Base-by-base conservation (phyloP, 2,797 vertebrate genomes). In the Todus mexicanus region DNA sequence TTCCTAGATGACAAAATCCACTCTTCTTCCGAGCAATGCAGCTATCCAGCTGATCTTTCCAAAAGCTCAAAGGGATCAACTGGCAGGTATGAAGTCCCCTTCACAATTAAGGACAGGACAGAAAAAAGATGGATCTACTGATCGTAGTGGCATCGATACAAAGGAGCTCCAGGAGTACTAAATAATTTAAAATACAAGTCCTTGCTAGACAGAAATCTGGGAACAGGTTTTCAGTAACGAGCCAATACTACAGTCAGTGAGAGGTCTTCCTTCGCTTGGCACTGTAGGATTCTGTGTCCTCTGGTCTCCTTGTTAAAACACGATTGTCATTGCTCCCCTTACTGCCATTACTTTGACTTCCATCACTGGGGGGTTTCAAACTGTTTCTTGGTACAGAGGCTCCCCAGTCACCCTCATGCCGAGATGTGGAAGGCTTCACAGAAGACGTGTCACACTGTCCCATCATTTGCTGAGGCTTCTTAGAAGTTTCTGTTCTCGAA, bases 181-280 rank as follows among this genome's bases (percentile, higher is more conserved):
- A 93, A 66, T 84, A 84, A 91, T 93, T 93, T 90, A 95, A 94
- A 92, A 89, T 8, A 66, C 18, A n/a, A 93, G 83, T 70, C 59
- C 22, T 50, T 64, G 40, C 47, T 57, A 85, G 79, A 87, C 22
- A 81, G 86, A 77, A 91, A 70, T 48, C 60, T 63, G 70, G 66
- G 81, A 83, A 66, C 2, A 80, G 65, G 87, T 81, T 82, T 72
- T 42, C 27, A 14, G 79, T 64, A 61, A 81, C 21, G 26, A 89
- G 11, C 21, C 11, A 3, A 74, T 15, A 56, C 84, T 40, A 4
- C 17, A 33, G 48, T 97, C 97, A 97, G 71, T 60, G 54, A 33
- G 42, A 94, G 16, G 95, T 80, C 86, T 93, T 97, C 11, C 96
- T 97, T 68, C 59, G 95, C 90, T 98, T 98, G 23, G 50, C 51